Base-by-base conservation (phyloP, 2,888 invertebrate species). In the Drosophila silvestris region DNA sequence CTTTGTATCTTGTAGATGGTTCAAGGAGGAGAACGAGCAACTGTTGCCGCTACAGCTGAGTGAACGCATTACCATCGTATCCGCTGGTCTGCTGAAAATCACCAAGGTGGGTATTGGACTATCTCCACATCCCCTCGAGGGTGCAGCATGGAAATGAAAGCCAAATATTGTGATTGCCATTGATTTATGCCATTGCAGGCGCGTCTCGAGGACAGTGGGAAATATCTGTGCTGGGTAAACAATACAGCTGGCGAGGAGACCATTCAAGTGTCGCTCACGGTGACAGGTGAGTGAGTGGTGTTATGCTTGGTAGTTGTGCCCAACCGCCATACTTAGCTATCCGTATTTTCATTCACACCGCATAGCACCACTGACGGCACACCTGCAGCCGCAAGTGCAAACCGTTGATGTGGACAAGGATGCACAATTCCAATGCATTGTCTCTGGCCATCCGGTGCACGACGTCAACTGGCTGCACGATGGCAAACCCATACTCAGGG, bases 211-310 rank as follows among this genome's bases (percentile, higher is more conserved):
- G 98, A 98, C 93, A 95, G 96, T 69, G 98, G 98, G 59, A 95
- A 96, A 85, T 98, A 98, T 94, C 95, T 97, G 68, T 98, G 98
- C 94, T 97, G 96, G 95, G 97, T 97, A 67, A 98, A 97, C 94
- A 98, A 98, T 93, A 96, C 97, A 10, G 96, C 97, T 3, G 98
- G 98, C 33, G 96, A 96, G 90, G 97, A 97, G 92, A 96, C 96
- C 51, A 95, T 96, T 54, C 95, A 96, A 90, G 96, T 97, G 83
- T 96, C 96, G 26, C 94, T 98, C 75, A 95, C 96, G 82, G 96
- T 97, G 73, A 97, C 96, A 93, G 96, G 97, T 96, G 93, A 93
- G 93, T 78, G 63, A 33, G 22, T 16, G 33, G 51, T 54, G 35
- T 35, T 54, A 37, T 56, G 12, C 16, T 9, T 47, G 22, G 1